Conservation (phyloP, 2,797 vertebrate genomes). For the Vespertilio murinus region DNA sequence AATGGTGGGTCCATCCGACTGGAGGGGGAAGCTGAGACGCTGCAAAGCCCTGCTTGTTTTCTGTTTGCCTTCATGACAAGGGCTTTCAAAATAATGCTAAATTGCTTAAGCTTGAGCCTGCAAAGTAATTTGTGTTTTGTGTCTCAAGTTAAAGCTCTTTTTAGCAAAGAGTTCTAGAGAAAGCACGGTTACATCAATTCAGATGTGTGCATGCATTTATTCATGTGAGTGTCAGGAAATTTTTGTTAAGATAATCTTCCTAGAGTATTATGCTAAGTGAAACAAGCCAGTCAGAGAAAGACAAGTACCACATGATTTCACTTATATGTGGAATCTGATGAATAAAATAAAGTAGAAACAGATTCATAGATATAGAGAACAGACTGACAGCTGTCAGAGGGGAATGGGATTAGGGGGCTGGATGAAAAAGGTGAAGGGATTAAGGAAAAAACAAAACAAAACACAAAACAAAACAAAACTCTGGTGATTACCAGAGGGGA, state of each 20-base stretch:
- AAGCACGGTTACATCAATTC: slow-evolving; percentile 25
- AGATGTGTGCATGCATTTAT: slow-evolving; percentile 58
- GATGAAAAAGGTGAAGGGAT: neutral
- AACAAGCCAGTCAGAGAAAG: neutral
- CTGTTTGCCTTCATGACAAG: slow-evolving; percentile 55
- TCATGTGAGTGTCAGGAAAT: slow-evolving; percentile 45
- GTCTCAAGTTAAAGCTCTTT: slow-evolving; percentile 65
- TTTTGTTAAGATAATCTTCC: slow-evolving; percentile 42
- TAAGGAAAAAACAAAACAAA: neutral
- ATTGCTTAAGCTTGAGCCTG: slow-evolving; percentile 33
- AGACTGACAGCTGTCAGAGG: neutral
- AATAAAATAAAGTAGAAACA: neutral
- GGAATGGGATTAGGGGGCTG: neutral
- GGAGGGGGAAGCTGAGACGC: neutral
- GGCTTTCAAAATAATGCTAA: slow-evolving; percentile 62
- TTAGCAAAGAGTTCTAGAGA: slow-evolving; percentile 41
- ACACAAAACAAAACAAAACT: neutral
- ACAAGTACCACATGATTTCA: neutral
- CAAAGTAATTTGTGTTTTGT: slow-evolving; percentile 62
- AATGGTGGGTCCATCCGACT: neutral
- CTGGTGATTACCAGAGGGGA: neutral
- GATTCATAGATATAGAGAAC: neutral
- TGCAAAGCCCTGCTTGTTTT: slow-evolving; percentile 33
- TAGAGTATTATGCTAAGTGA: neutral
- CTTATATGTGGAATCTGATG: neutral